A percentile compares a stretch with the other conserved stretches of the same genome.
phyloP scores from a whole-genome alignment of 2,113 vertebrate genomes.

The Pimephales promelas region DNA sequence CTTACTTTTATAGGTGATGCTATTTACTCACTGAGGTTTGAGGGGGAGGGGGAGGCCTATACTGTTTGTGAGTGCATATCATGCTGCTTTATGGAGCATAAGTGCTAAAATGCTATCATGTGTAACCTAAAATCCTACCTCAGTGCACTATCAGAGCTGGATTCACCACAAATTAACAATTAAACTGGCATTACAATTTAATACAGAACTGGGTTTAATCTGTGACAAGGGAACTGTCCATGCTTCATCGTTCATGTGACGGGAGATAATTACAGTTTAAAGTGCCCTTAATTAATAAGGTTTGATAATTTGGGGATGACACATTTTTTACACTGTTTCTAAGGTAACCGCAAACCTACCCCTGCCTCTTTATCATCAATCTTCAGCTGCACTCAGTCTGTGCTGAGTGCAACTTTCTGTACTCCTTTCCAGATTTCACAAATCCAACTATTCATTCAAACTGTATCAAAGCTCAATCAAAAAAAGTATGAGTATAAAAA shows the following conservation, averaged over 20 bases:
- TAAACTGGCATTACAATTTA: constrained; percentile 8
- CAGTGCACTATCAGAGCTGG: neutral
- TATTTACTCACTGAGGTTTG: neutral
- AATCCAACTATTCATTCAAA: constrained; percentile 38
- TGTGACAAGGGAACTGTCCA: constrained; percentile 1
- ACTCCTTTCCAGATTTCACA: neutral
- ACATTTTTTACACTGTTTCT: constrained; percentile 9
- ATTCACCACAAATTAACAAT: constrained; percentile 19
- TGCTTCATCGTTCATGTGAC: neutral
- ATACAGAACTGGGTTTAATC: neutral
- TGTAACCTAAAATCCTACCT: constrained; percentile 23
- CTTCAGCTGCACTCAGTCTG: neutral
- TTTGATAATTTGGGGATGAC: constrained; percentile 5
- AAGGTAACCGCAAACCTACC: neutral
- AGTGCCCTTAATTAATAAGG: constrained; percentile 5
- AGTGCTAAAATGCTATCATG: constrained; percentile 25
- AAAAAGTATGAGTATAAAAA: neutral
- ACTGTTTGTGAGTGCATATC: neutral
- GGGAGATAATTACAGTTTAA: constrained; percentile 22
- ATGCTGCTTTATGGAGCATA: neutral
- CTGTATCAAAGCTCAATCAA: neutral
- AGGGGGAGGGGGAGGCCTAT: neutral
- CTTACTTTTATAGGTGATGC: constrained; percentile 6
- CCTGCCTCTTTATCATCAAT: neutral
- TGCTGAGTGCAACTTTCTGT: constrained; percentile 1